Base-by-base conservation (phyloP, 2,888 invertebrate species). In the Chelonus formosanus region DNA sequence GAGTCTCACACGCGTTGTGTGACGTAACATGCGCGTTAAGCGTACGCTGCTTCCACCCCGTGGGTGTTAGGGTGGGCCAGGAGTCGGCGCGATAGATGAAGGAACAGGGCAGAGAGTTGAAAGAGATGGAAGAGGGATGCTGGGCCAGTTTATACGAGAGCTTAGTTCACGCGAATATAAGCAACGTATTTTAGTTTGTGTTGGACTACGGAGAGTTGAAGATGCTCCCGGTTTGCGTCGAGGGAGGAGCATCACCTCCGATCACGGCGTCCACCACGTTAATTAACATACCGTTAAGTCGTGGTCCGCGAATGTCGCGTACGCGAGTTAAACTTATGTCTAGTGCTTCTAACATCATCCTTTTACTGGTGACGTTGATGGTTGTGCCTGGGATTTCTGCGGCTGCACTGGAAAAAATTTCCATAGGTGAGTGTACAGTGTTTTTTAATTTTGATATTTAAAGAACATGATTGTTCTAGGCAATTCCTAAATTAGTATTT, bases 161-260 rank as follows among this genome's bases (percentile, higher is more conserved):
- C 47, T 74, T 76, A 77, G 76, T 80, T 78, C 76, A 78, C 74
- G 78, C 70, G 55, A 80, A 78, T 78, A 74, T 74, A 73, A 72
- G 72, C 40, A 5, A 40, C 40, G 40, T 40, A 6, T 74, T 72
- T 74, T 75, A 84, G 84, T 84, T 83, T 81, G 82, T 81, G 82
- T 80, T 81, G 78, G 82, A 80, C 80, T 76, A 80, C 79, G 75
- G 76, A 79, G 80, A 76, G 78, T 79, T 78, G 76, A 81, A 79
- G 80, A 80, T 81, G 83, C 77, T 77, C 76, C 77, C 77, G 77
- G 73, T 75, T 77, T 74, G 76, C 75, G 75, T 62, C 68, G 73
- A 76, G 75, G 74, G 76, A 72, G 76, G 76, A 70, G 70, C 63
- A 58, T 73, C 76, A 72, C 74, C 75, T 70, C 73, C 74, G 65